Evolutionary conservation across 2,888 invertebrate species (phyloP), one percentile per base, ranked within the genome.

Genomic region (Apamea anceps): DNA sequence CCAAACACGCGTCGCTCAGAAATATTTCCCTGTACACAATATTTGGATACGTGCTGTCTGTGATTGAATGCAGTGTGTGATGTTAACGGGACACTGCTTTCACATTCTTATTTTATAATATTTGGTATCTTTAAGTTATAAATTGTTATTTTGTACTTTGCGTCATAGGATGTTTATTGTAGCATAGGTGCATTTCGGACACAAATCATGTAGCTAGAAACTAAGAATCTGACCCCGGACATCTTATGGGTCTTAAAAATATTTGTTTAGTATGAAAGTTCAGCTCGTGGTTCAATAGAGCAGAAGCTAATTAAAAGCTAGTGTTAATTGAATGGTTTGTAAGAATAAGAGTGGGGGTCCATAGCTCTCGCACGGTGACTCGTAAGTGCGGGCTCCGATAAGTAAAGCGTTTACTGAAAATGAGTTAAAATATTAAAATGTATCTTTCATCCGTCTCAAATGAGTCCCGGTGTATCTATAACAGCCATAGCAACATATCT

Each of bases 41-140:
- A 72, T 80, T 77, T 67, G 57, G 63, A n/a, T 45, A 74, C 84
- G 84, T 80, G 84, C 45, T 45, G 42, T 18, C 42, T 37, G 73
- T 84, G 84, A 74, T 77, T 67, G 71, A 72, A 84, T 80, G 80
- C 73, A 71, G 57, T 13, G 42, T 32, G 62, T n/a, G 54, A 25
- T 28, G 63, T 60, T 45, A 80, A 18, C n/a, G n/a, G 13, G 32
- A 48, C 60, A 48, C 6, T 25, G 66, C 62, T 28, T 67, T 48
- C 15, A 42, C 8, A 48, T 75, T 66, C 5, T 70, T 37, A 45
- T 57, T 72, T 28, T 60, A 8, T 54, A 13, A 48, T 72, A 18
- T 60, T 62, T 65, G 18, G 1, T 72, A 48, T 70, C 13, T 78
- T 77, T 3, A 48, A 57, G 18, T 60, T 62, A 51, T 42, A 77